Percentiles rank a stretch among this genome's conserved stretches.
Evolutionary conservation across 1,140 invertebrate genomes (phyloP).

Genomic region (Brevipalpus yothersi): DNA sequence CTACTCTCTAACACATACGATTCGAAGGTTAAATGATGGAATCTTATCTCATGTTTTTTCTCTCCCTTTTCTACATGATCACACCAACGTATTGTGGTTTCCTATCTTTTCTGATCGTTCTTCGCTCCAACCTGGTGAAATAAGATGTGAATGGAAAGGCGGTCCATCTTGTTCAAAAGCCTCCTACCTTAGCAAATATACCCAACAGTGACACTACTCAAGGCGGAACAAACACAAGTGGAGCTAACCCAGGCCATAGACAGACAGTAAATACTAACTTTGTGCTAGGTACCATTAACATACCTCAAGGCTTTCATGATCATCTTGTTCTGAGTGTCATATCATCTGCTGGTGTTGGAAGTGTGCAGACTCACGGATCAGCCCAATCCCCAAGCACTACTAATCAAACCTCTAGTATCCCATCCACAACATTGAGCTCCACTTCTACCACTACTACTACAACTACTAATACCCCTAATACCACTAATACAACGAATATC

Average conservation of each 20-base stretch:
- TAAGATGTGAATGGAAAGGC: slow-evolving; percentile 66
- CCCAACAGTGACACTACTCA: slow-evolving; percentile 13
- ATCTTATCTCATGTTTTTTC: too few species aligned
- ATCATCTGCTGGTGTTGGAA: slow-evolving; percentile 18
- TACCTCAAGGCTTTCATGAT: slow-evolving; percentile 20
- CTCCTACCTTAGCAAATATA: slow-evolving; percentile 29
- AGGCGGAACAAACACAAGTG: slow-evolving; percentile 7
- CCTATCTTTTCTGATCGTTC: too few species aligned
- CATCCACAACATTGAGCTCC: not conserved
- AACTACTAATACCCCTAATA: too few species aligned
- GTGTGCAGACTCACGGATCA: slow-evolving; percentile 20
- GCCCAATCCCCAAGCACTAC: slow-evolving; percentile 15
- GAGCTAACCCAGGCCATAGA: not conserved
- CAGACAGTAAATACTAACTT: slow-evolving; percentile 14
- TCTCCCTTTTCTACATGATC: too few species aligned
- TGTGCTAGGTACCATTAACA: slow-evolving; percentile 20
- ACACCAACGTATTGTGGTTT: too few species aligned
- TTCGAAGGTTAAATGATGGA: too few species aligned
- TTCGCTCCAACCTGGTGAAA: too few species aligned
- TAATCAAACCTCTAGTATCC: not conserved
- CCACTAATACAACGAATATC: too few species aligned
- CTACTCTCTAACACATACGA: not conserved
- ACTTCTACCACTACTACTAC: too few species aligned
- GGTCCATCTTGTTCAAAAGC: slow-evolving; percentile 67
- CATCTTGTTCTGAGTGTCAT: slow-evolving; percentile 21